Percentiles rank a stretch among this genome's conserved stretches.
These are phyloP conservation scores for Triplophysa dalaica DNA, from an alignment of 2,113 vertebrate species.

Conservation along the genomic window DNA sequence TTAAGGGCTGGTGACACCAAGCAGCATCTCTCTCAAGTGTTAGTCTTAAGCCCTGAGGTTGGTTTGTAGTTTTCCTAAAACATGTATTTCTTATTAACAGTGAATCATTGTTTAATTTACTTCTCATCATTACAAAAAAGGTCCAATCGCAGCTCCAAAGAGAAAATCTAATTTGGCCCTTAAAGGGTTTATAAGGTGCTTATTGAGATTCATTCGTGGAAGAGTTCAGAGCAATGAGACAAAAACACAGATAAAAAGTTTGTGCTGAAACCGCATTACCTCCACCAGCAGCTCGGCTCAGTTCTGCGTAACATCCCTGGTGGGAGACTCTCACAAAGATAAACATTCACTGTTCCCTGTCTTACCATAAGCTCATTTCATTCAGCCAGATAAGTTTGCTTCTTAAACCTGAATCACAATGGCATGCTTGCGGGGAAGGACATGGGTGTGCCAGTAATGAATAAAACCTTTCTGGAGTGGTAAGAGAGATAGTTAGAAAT, in stretches of 20 bases:
- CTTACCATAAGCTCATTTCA: slow-evolving; percentile 33
- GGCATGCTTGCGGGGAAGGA: slow-evolving; percentile 26
- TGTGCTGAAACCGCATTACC: slow-evolving; percentile 2
- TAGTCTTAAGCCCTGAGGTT: too few relatives aligned
- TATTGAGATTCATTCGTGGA: not conserved
- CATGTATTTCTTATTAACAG: too few relatives aligned
- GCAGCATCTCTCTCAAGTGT: too few relatives aligned
- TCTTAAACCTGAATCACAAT: slow-evolving; percentile 33
- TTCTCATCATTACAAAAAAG: too few relatives aligned
- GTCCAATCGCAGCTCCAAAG: too few relatives aligned
- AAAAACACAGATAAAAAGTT: slow-evolving; percentile 28
- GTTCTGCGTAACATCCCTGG: slow-evolving; percentile 13
- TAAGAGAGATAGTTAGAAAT: slow-evolving; percentile 23
- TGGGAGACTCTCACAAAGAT: slow-evolving; percentile 30
- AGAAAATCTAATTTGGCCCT: not conserved
- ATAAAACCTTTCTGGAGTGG: slow-evolving; percentile 24
- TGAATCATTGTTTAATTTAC: too few relatives aligned
- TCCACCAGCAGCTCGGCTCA: slow-evolving; percentile 7
- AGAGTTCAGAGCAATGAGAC: slow-evolving; percentile 1
- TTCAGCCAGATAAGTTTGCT: slow-evolving; percentile 38
- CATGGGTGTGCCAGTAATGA: slow-evolving; percentile 28
- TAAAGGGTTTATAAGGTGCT: slow-evolving; percentile 1
- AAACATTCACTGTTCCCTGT: slow-evolving; percentile 28
- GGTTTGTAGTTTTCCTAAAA: too few relatives aligned
- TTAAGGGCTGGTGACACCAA: too few relatives aligned